These are phyloP conservation scores for Ptychochromis oligacanthus DNA, from an alignment of 2,113 vertebrate genomes.

Conservation along the genomic window DNA sequence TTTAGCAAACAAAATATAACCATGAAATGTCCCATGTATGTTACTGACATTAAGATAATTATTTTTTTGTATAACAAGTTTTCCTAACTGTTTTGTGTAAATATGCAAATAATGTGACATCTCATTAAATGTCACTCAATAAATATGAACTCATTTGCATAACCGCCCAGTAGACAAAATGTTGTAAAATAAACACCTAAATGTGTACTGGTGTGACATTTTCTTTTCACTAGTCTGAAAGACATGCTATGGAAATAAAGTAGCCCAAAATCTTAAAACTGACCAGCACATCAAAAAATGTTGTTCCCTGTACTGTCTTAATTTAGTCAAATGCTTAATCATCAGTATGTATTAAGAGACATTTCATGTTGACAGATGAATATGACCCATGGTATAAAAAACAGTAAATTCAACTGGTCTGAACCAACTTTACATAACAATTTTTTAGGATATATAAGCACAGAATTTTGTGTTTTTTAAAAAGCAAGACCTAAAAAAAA, in stretches of 20 bases:
- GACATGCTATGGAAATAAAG: neutral
- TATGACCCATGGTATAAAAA: neutral
- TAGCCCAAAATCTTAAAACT: neutral
- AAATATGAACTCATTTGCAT: too few relatives aligned
- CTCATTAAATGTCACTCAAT: neutral
- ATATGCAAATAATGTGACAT: neutral
- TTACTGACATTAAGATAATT: neutral
- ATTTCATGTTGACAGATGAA: slow-evolving; percentile 21
- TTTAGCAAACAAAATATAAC: neutral
- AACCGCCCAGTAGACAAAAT: too few relatives aligned
- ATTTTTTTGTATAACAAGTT: accelerated
- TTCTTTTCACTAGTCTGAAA: neutral
- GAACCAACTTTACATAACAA: neutral
- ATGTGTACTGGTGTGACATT: neutral
- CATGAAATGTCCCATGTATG: accelerated
- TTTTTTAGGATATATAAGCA: neutral
- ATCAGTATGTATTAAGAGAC: slow-evolving; percentile 19
- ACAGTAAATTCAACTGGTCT: neutral
- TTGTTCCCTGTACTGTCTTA: too few relatives aligned
- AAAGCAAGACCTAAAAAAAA: too few relatives aligned
- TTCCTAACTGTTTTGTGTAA: neutral
- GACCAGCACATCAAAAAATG: too few relatives aligned
- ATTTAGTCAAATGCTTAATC: slow-evolving; percentile 11
- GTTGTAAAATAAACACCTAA: neutral
- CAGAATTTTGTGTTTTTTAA: neutral